phyloP scores from a whole-genome alignment of 2,797 vertebrate genomes.

The Sciurus vulgaris region DNA sequence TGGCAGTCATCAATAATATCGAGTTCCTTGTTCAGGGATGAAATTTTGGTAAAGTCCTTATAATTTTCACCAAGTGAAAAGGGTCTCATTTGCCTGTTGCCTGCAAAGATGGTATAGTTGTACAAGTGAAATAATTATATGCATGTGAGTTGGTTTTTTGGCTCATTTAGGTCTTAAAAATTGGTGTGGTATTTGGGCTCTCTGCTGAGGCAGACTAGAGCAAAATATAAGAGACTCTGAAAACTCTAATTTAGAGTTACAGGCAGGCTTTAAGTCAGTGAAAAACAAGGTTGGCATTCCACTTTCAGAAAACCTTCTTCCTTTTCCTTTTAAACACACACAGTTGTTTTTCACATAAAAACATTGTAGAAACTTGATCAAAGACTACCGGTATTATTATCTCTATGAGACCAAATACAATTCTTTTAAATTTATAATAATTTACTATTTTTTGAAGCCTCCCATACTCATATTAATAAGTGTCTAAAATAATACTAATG shows the following conservation, averaged over 20 bases:
- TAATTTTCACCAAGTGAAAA: constrained; percentile 44
- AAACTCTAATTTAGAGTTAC: neutral
- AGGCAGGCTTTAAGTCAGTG: constrained; percentile 23
- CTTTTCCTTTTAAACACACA: neutral
- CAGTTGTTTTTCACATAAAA: constrained; percentile 40
- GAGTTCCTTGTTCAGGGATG: neutral
- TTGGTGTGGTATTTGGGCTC: constrained; percentile 15
- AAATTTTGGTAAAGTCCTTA: constrained; percentile 10
- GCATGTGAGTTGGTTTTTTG: neutral
- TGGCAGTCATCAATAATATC: neutral
- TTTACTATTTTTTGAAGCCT: neutral
- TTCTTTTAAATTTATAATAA: neutral
- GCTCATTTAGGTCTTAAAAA: constrained; percentile 52
- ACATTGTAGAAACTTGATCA: constrained; percentile 17
- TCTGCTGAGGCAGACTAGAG: constrained; percentile 33
- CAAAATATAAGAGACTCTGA: constrained; percentile 40
- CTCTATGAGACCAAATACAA: neutral
- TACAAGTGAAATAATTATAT: neutral
- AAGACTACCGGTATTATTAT: neutral
- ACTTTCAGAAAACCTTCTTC: neutral
- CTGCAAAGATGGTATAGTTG: constrained; percentile 4
- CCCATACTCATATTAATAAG: neutral
- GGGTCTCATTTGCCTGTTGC: constrained; percentile 4
- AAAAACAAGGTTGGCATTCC: neutral
- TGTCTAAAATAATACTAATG: neutral